A percentile compares a stretch with the other conserved stretches of the same genome.
Conservation (phyloP, 1,140 invertebrate genomes). For the Cyclina sinensis region DNA sequence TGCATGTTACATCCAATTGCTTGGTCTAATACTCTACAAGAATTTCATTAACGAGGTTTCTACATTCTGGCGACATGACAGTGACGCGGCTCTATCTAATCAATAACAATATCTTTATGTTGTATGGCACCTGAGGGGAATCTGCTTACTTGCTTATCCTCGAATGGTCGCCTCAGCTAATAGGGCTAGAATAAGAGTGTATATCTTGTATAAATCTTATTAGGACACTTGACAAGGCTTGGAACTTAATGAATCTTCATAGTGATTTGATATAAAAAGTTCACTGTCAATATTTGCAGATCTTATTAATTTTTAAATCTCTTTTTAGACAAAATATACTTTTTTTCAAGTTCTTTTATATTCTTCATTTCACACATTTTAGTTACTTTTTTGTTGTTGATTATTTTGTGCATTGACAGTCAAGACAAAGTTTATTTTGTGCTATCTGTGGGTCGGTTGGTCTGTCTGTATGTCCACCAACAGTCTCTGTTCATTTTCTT, state of each 20-base stretch:
- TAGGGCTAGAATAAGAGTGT: conserved; percentile 20
- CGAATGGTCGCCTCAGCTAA: background rate
- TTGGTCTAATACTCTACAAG: background rate
- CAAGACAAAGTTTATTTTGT: no score
- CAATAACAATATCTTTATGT: conserved; percentile 16
- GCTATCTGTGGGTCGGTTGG: no score
- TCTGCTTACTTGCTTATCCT: background rate
- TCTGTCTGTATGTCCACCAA: no score
- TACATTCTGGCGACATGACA: conserved; percentile 11
- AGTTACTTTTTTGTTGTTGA: no score
- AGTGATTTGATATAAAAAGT: background rate
- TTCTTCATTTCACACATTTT: no score
- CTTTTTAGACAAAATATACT: no score
- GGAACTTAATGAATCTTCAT: background rate
- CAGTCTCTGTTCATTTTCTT: no score
- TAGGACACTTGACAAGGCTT: background rate
- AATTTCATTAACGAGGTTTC: conserved; percentile 27
- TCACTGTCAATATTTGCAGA: background rate
- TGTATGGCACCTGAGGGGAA: conserved; percentile 20
- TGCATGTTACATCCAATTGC: conserved; percentile 28
- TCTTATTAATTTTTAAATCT: background rate
- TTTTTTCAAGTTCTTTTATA: no score
- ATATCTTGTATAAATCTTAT: conserved; percentile 25
- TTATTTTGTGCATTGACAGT: no score
- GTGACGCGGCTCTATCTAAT: conserved; percentile 4